Evolutionary conservation across 2,797 vertebrate species (phyloP).

Genomic region (Clarias fuscus): DNA sequence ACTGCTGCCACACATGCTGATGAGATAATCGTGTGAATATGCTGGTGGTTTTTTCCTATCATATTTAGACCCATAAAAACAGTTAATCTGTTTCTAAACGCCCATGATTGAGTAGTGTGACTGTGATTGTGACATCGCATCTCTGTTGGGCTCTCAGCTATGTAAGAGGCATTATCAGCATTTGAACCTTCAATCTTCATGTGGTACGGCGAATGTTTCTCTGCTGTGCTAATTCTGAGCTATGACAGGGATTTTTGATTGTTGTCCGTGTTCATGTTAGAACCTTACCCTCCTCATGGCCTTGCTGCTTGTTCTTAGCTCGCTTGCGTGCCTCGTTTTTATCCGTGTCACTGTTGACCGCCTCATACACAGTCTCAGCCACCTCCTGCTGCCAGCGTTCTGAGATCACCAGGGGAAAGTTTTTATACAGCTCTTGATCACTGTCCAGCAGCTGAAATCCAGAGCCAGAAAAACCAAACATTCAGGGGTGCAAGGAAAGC

Average conservation of each 20-base stretch:
- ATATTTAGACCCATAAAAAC: not conserved
- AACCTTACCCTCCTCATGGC: conserved; percentile 92
- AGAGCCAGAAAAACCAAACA: not conserved
- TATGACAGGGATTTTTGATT: not conserved
- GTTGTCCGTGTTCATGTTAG: not conserved
- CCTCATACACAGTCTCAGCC: conserved; percentile 93
- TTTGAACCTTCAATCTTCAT: not conserved
- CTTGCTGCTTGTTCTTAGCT: conserved; percentile 96
- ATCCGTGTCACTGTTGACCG: conserved; percentile 93
- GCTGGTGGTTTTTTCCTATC: not conserved
- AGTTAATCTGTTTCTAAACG: not conserved
- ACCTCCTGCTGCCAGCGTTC: conserved; percentile 99
- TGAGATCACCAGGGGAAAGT: conserved; percentile 96
- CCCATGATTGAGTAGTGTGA: not conserved
- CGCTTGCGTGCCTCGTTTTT: conserved; percentile 92
- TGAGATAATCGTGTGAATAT: not conserved
- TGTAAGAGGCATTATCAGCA: not conserved
- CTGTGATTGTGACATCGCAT: not conserved
- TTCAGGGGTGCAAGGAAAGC: not conserved
- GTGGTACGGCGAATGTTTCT: not conserved
- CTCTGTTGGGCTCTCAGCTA: not conserved
- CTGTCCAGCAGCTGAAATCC: conserved; percentile 86
- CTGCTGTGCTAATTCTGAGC: no score
- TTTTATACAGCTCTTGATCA: conserved; percentile 98
- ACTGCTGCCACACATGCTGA: not conserved